Conservation (phyloP, 2,888 invertebrate species). For the Deilephila elpenor region DNA sequence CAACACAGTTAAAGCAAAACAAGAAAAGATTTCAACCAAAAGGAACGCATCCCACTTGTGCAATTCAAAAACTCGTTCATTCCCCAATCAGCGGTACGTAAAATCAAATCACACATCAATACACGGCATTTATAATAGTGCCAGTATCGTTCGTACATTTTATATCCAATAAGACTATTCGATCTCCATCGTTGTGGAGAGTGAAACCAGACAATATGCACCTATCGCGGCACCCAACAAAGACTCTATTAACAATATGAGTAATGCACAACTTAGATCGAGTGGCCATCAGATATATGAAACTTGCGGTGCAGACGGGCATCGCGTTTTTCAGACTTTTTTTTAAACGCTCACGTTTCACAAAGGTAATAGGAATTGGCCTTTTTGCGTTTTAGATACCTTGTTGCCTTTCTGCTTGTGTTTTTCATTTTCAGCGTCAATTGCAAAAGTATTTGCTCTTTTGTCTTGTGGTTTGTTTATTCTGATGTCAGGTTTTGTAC, state of each 20-base stretch:
- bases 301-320: conserved; percentile 51
- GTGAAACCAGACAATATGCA: conserved; percentile 58
- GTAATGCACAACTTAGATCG: conserved; percentile 75
- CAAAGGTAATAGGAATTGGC: too few relatives aligned
- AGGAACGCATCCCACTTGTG: not conserved
- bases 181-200: conserved; percentile 33
- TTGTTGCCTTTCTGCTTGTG: too few relatives aligned
- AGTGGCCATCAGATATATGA: conserved; percentile 60
- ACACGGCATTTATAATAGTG: conserved; percentile 5
- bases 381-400: too few relatives aligned
- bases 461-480: too few relatives aligned
- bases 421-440: too few relatives aligned
- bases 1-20: too few relatives aligned
- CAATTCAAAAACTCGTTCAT: not conserved
- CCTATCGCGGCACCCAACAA: conserved; percentile 69
- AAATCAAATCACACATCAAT: conserved; percentile 35
- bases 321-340: conserved; percentile 31
- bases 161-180: conserved; percentile 35
- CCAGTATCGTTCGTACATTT: conserved; percentile 34
- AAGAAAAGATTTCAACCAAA: too few relatives aligned
- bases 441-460: too few relatives aligned
- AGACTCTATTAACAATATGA: conserved; percentile 70
- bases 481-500: too few relatives aligned
- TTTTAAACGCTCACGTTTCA: not conserved
- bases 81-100: conserved; percentile 1